Conservation (phyloP, 2,113 vertebrate genomes). For the Hydrochoerus hydrochaeris region DNA sequence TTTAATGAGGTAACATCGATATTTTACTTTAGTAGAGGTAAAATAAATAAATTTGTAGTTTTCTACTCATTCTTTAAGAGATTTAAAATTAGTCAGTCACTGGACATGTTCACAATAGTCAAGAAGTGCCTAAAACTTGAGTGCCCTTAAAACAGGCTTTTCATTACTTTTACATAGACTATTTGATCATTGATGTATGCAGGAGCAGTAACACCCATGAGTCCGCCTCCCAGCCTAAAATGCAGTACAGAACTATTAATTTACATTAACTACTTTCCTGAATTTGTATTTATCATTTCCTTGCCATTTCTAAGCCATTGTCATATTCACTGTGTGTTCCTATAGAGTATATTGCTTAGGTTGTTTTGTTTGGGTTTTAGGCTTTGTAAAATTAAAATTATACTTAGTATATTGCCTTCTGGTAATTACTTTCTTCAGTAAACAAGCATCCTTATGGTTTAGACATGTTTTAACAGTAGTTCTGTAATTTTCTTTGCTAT, state of each 20-base stretch:
- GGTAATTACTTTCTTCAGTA: background rate
- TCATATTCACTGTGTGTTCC: background rate
- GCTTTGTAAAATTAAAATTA: slow-evolving; percentile 6
- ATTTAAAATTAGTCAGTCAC: background rate
- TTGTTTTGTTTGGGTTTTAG: background rate
- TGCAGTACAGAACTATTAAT: background rate
- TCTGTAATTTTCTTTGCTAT: background rate
- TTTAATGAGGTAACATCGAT: background rate
- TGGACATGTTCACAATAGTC: background rate
- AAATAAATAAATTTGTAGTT: background rate
- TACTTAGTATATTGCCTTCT: background rate
- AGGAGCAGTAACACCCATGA: background rate
- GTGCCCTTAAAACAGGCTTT: background rate
- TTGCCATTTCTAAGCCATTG: background rate
- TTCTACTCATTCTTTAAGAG: background rate
- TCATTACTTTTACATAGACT: background rate
- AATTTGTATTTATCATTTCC: background rate
- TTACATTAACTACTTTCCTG: background rate
- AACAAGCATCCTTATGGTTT: background rate
- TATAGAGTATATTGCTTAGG: background rate
- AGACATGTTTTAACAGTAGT: background rate
- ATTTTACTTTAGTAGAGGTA: background rate
- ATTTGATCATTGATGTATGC: background rate
- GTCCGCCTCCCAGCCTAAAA: background rate
- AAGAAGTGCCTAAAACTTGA: background rate